phyloP scores from a whole-genome alignment of 2,888 invertebrate species.

The Bimastos eiseni region DNA sequence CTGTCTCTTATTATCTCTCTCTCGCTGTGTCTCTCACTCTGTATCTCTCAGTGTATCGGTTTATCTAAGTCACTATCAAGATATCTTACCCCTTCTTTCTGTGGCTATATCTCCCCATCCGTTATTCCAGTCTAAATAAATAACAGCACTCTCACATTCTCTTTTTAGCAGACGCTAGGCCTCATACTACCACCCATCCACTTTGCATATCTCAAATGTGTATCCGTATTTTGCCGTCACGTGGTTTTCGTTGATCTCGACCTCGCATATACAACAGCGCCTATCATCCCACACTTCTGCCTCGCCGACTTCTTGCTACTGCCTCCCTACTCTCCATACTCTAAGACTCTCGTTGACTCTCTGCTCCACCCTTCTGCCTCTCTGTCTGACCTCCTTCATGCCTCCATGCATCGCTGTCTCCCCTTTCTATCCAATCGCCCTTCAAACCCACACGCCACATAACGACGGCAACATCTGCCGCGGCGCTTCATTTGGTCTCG shows the following conservation, averaged over 20 bases:
- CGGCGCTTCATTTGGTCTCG: neutral
- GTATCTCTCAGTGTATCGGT: neutral
- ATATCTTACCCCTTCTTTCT: neutral
- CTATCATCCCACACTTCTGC: neutral
- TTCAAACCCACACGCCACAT: neutral
- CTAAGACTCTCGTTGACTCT: no score
- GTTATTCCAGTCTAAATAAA: neutral
- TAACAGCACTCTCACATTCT: neutral
- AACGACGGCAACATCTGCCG: neutral
- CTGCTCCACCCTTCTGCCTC: neutral
- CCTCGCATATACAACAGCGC: slow-evolving; percentile 13
- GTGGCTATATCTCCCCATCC: neutral
- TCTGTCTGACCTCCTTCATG: neutral
- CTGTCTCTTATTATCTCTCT: neutral
- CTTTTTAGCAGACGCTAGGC: neutral
- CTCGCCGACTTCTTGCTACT: neutral
- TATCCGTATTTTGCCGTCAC: neutral
- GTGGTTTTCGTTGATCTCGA: slow-evolving; percentile 3
- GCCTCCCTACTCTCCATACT: no score
- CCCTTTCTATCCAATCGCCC: neutral
- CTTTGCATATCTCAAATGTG: neutral
- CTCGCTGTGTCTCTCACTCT: neutral
- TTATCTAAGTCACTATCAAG: neutral
- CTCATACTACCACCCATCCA: neutral
- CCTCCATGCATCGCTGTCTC: neutral